Evolutionary conservation across 1,140 invertebrate species (phyloP).

Genomic region (Penaeus japonicus): DNA sequence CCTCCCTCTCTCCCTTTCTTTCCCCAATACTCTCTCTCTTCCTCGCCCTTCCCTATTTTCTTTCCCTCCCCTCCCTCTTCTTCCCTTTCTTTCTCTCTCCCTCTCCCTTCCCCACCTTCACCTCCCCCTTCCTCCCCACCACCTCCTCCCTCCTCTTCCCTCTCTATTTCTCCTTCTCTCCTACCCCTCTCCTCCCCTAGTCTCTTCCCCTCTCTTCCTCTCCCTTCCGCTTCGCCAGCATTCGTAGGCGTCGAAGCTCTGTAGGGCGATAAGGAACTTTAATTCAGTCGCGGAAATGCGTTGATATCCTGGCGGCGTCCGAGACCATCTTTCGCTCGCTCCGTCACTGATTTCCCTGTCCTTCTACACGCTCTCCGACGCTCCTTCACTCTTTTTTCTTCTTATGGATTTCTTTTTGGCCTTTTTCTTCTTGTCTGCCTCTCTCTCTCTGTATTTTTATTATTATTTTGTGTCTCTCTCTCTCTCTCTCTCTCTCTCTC

Average conservation of each 20-base stretch:
- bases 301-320: slow-evolving; percentile 4
- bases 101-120: no score
- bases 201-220: not conserved
- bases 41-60: not conserved
- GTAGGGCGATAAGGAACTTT: slow-evolving; percentile 30
- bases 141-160: no score
- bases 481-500: slow-evolving; percentile 17
- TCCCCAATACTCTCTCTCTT: not conserved
- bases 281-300: slow-evolving; percentile 36
- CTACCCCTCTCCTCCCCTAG: no score
- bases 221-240: no score
- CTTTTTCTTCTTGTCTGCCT: not conserved
- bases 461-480: not conserved
- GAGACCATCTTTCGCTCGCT: not conserved
- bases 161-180: no score
- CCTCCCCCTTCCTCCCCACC: no score
- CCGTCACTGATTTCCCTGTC: not conserved
- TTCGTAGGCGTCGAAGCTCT: slow-evolving; percentile 16
- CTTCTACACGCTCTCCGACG: not conserved
- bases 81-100: no score
- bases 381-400: not conserved
- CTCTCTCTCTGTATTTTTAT: slow-evolving; percentile 1
- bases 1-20: not conserved
- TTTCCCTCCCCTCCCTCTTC: not conserved
- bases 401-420: not conserved